Evolutionary conservation across 2,797 vertebrate genomes (phyloP).

Genomic region (Heliangelus exortis): DNA sequence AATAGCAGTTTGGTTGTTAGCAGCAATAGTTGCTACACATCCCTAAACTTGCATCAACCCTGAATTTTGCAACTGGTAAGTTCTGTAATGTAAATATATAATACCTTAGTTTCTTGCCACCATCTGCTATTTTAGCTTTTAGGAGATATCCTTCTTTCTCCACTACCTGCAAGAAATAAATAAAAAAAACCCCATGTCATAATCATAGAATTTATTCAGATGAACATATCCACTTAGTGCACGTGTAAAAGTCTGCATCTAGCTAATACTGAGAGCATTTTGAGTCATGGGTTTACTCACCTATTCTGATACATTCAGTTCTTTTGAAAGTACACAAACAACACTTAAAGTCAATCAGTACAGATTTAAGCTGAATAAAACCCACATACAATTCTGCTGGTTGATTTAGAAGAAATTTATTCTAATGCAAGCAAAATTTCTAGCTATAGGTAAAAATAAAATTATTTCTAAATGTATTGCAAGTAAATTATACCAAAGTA

Average conservation of each 20-base stretch:
- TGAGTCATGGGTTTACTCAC: constrained; percentile 6
- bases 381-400: rapidly evolving
- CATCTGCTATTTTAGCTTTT: constrained; percentile 91
- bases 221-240: background rate
- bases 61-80: background rate
- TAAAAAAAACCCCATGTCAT: background rate
- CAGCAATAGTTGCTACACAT: background rate
- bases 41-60: background rate
- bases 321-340: background rate
- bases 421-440: background rate
- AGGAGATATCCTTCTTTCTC: constrained; percentile 90
- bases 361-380: background rate
- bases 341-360: background rate
- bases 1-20: background rate
- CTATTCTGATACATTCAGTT: background rate
- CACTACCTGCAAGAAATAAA: constrained; percentile 78
- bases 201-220: background rate
- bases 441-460: background rate
- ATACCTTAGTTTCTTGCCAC: constrained; percentile 93
- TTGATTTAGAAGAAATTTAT: background rate
- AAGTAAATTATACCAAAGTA: no score
- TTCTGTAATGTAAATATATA: background rate
- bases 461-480: no score
- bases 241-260: background rate
- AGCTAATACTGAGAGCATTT: background rate